Base-by-base conservation (phyloP, 2,797 vertebrate species). In the Protonibea diacanthus region DNA sequence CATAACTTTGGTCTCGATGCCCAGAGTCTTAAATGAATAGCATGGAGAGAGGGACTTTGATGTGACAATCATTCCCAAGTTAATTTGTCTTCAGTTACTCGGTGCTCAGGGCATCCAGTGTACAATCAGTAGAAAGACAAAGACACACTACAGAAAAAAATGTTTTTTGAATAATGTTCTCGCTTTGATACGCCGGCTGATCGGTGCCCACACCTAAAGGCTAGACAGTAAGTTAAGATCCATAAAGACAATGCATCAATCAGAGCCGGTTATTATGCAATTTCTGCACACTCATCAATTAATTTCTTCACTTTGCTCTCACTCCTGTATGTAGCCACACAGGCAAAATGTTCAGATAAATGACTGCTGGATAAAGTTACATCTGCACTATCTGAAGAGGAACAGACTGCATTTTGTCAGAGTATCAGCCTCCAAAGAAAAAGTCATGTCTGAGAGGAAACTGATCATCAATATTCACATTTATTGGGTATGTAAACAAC, bases 11-110 rank as follows among this genome's bases (percentile, higher is more conserved):
- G 82, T 88, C 55, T 87, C 27, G 25, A 49, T 77, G 80, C 86
- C 82, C 82, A 84, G 84, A 80, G 80, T 78, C 86, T 86, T 81
- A 78, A 86, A 86, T 70, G 81, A 91, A 88, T 45, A 59, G 71
- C 80, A 78, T 4, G 44, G 58, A 65, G 76, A 76, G 75, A 49
- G 65, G 83, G 63, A 80, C 86, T 92, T 87, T 92, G 90, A 91
- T 90, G 89, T 91, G 91, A 88, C 90, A 88, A 86, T 87, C 88
- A 85, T 78, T 88, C 85, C 84, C 86, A 80, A 91, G 88, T 89
- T 91, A 90, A 93, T 92, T 93, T 92, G 88, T 88, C 86, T 91
- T 91, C 88, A 90, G 85, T 92, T 90, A 78, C 83, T 38, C 76
- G 86, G 83, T 60, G 69, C 87, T 90, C 78, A 84, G 82, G 89